These are phyloP conservation scores for Irena cyanogastra DNA, from an alignment of 2,113 vertebrate species.

Conservation along the genomic window DNA sequence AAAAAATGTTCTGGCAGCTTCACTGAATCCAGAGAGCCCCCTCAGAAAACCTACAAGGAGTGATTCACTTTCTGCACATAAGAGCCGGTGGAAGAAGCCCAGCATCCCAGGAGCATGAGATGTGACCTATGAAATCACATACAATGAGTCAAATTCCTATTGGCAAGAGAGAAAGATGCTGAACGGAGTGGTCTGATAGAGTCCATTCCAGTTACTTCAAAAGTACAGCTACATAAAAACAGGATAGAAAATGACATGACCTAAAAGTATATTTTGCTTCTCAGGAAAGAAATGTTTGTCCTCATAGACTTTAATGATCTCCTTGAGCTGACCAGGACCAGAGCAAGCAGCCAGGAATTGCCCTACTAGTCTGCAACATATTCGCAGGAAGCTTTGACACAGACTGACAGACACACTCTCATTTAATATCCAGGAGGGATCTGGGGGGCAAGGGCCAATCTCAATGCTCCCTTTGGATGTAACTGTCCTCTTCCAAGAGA, in stretches of 20 bases:
- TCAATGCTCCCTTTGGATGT: background rate
- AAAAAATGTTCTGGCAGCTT: background rate
- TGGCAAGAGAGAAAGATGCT: background rate
- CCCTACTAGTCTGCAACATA: background rate
- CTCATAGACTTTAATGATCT: background rate
- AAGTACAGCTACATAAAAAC: background rate
- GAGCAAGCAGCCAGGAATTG: background rate
- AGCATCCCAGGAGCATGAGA: background rate
- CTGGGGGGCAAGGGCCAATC: background rate
- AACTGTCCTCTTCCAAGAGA: background rate
- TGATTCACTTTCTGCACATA: fast-evolving
- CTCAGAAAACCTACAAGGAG: background rate
- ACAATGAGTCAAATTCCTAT: background rate
- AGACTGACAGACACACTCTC: background rate
- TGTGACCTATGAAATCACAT: background rate
- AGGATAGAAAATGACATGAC: background rate
- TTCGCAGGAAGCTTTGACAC: fast-evolving
- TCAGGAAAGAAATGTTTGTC: background rate
- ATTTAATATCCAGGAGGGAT: fast-evolving
- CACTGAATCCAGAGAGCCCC: background rate
- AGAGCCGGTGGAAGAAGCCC: background rate
- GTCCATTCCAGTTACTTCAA: background rate
- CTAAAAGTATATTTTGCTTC: fast-evolving
- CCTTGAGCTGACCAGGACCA: background rate
- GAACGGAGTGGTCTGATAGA: background rate